Percentiles rank a stretch among this genome's conserved stretches.
Evolutionary conservation across 64 coral and sea anemone genomes (phyloP).

Genomic region (Platygyra sinensis): DNA sequence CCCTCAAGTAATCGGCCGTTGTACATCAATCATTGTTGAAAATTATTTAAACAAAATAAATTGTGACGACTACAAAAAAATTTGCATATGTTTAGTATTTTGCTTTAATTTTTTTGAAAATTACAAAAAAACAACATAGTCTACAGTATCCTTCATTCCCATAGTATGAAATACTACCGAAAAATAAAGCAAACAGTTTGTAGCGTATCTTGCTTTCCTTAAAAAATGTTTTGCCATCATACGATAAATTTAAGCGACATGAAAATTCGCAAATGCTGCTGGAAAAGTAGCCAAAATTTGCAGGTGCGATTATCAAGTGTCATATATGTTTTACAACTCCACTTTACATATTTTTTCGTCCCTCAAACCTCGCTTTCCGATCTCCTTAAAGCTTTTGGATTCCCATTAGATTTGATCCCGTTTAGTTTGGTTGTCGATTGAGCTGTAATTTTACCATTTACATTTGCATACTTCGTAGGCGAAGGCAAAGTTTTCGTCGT

Average conservation of each 20-base stretch:
- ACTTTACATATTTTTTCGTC: not conserved
- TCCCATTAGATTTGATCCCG: not conserved
- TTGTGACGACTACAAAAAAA: not conserved
- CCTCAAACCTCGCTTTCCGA: constrained; percentile 30
- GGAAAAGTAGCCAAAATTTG: not conserved
- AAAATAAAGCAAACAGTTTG: too few species aligned
- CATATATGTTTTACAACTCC: not conserved
- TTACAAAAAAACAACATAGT: not conserved
- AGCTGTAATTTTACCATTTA: not conserved
- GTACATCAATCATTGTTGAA: not conserved
- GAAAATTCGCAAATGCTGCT: not conserved
- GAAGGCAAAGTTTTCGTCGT: not conserved
- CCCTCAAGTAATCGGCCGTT: too few species aligned
- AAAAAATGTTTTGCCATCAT: not conserved
- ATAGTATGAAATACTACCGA: not conserved
- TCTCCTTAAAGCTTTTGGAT: not conserved
- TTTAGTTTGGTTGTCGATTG: not conserved
- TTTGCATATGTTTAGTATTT: constrained; percentile 8
- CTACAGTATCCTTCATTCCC: not conserved
- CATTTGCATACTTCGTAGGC: not conserved
- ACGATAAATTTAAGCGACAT: not conserved
- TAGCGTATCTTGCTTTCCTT: not conserved
- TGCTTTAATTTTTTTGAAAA: not conserved
- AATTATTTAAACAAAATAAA: not conserved
- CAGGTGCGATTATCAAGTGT: not conserved